These are phyloP conservation scores for Ormyrus pomaceus DNA, from an alignment of 2,888 invertebrate genomes.

Conservation along the genomic window DNA sequence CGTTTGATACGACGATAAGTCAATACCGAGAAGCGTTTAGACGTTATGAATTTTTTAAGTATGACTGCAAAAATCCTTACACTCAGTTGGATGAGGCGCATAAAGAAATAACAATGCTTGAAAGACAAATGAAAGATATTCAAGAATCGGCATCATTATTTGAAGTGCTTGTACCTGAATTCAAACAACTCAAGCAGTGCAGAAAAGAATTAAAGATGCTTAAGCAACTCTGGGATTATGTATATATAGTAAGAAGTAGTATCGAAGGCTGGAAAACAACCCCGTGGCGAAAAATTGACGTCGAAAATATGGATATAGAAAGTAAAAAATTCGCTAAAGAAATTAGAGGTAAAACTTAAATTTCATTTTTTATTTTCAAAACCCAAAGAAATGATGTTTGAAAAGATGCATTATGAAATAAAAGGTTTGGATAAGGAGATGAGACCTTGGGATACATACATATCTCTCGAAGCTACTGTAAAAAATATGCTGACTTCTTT, in stretches of 20 bases:
- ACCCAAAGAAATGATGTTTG: background rate
- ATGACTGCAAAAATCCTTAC: conserved; percentile 85
- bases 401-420: conserved; percentile 12
- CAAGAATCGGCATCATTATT: conserved; percentile 94
- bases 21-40: conserved; percentile 94
- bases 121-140: conserved; percentile 90
- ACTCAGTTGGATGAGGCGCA: conserved; percentile 86
- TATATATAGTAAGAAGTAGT: conserved; percentile 90
- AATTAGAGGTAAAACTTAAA: conserved; percentile 79
- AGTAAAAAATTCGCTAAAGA: conserved; percentile 98
- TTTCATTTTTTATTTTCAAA: background rate
- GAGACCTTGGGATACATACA: conserved; percentile 95
- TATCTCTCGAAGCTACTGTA: conserved; percentile 91
- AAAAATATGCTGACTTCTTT: conserved; percentile 97
- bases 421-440: conserved; percentile 94
- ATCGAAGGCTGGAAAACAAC: conserved; percentile 98
- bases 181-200: conserved; percentile 93
- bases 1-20: conserved; percentile 89
- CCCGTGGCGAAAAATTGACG: conserved; percentile 97
- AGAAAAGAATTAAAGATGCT: conserved; percentile 92
- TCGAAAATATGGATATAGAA: conserved; percentile 99
- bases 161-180: conserved; percentile 96
- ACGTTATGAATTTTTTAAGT: conserved; percentile 86
- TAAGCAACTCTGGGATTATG: conserved; percentile 98
- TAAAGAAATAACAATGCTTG: conserved; percentile 86